phyloP scores from a whole-genome alignment of 1,140 invertebrate species.

The Ips nitidus region DNA sequence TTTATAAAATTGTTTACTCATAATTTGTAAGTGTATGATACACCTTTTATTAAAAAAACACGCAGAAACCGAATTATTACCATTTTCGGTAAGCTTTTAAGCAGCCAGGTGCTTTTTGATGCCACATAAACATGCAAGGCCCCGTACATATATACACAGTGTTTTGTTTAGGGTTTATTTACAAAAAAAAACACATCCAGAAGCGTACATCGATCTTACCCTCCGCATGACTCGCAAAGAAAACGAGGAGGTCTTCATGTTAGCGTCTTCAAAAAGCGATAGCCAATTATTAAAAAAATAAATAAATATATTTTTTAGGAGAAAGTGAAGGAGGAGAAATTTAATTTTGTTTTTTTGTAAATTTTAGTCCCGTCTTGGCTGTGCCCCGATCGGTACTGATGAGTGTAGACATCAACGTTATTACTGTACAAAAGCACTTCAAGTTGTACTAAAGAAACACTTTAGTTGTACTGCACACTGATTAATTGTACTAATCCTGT shows the following conservation, averaged over 20 bases:
- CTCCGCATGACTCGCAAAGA: conserved; percentile 74
- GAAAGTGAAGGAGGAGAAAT: conserved; percentile 10
- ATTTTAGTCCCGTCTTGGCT: conserved; percentile 15
- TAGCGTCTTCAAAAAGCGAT: conserved; percentile 46
- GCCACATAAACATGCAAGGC: conserved; percentile 2
- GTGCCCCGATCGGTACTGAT: conserved; percentile 21
- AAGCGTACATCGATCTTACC: conserved; percentile 58
- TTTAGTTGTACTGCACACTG: too few relatives aligned
- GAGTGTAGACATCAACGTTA: too few relatives aligned
- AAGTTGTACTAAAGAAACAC: neutral
- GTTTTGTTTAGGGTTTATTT: neutral
- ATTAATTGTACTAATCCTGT: too few relatives aligned
- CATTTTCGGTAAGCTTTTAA: too few relatives aligned
- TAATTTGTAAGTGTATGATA: too few relatives aligned
- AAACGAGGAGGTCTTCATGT: conserved; percentile 78
- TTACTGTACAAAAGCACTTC: neutral
- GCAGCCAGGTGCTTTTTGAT: neutral
- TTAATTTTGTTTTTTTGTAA: neutral
- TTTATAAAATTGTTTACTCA: too few relatives aligned
- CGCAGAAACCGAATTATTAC: too few relatives aligned
- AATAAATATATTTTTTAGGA: conserved; percentile 1
- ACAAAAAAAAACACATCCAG: conserved; percentile 1
- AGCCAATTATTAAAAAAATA: conserved; percentile 13
- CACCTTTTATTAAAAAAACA: too few relatives aligned
- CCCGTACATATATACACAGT: neutral